Percentiles rank a stretch among this genome's conserved stretches.
These are phyloP conservation scores for Syrista parreyssii DNA, from an alignment of 2,888 invertebrate genomes.

Conservation along the genomic window DNA sequence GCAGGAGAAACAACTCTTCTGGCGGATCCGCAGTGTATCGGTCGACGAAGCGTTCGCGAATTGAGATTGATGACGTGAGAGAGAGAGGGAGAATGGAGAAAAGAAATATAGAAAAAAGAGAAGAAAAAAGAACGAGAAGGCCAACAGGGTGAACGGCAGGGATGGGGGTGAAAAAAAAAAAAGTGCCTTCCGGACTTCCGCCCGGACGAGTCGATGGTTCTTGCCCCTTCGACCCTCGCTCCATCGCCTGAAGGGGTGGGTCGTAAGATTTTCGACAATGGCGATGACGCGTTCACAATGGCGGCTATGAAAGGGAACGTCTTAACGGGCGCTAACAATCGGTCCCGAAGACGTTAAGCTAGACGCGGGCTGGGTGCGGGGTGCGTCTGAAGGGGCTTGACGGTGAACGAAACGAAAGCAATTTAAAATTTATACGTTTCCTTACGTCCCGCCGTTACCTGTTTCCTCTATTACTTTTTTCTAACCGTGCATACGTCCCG, in stretches of 20 bases:
- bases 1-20: neutral
- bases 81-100: conserved; percentile 12
- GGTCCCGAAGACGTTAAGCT: neutral
- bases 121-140: neutral
- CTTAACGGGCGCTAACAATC: neutral
- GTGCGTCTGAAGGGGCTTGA: too few species aligned
- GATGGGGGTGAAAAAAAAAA: neutral
- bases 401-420: neutral
- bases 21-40: neutral
- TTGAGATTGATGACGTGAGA: conserved; percentile 9
- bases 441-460: neutral
- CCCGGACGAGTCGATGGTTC: neutral
- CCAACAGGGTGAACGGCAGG: neutral
- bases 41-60: conserved; percentile 4
- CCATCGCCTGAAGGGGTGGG: too few species aligned
- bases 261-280: neutral
- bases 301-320: conserved; percentile 1
- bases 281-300: neutral
- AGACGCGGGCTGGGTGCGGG: too few species aligned
- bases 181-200: neutral
- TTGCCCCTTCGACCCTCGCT: neutral
- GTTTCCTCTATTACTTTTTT: neutral
- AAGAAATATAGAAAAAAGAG: conserved; percentile 4
- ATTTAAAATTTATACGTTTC: neutral
- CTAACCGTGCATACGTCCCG: neutral